Percentiles rank a stretch among this genome's conserved stretches.
Evolutionary conservation across 2,888 invertebrate species (phyloP).

Genomic region (Cerastis rubricosa): DNA sequence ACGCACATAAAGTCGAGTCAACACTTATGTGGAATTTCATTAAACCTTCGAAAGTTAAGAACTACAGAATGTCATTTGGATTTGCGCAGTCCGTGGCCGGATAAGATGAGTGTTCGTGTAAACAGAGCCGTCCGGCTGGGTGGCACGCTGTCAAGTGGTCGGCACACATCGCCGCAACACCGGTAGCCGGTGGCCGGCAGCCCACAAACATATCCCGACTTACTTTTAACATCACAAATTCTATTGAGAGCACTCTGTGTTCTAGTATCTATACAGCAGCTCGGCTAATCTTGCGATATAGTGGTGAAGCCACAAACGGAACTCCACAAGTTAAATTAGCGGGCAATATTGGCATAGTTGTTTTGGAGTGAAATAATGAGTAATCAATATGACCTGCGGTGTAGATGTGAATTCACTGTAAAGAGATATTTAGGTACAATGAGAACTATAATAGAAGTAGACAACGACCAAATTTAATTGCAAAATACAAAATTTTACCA

Average conservation of each 20-base stretch:
- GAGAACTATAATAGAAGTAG: neutral
- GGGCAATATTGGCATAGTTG: neutral
- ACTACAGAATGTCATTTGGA: slow-evolving; percentile 65
- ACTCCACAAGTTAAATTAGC: neutral
- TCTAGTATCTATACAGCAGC: slow-evolving; percentile 42
- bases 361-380: neutral
- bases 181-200: slow-evolving; percentile 85
- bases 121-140: slow-evolving; percentile 79
- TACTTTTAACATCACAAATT: slow-evolving; percentile 82
- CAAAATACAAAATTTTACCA: neutral
- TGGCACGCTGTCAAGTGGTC: slow-evolving; percentile 85
- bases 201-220: slow-evolving; percentile 85
- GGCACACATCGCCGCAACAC: slow-evolving; percentile 86
- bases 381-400: neutral
- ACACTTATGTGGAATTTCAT: slow-evolving; percentile 59
- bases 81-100: slow-evolving; percentile 74
- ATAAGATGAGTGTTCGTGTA: slow-evolving; percentile 71
- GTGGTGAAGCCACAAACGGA: too few species aligned
- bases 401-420: neutral
- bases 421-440: neutral
- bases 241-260: slow-evolving; percentile 75
- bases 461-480: neutral
- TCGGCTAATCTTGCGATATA: slow-evolving; percentile 33
- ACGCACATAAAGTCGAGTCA: slow-evolving; percentile 29
- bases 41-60: slow-evolving; percentile 57